phyloP scores from a whole-genome alignment of 2,797 vertebrate genomes.

The Silurus lanzhouensis region DNA sequence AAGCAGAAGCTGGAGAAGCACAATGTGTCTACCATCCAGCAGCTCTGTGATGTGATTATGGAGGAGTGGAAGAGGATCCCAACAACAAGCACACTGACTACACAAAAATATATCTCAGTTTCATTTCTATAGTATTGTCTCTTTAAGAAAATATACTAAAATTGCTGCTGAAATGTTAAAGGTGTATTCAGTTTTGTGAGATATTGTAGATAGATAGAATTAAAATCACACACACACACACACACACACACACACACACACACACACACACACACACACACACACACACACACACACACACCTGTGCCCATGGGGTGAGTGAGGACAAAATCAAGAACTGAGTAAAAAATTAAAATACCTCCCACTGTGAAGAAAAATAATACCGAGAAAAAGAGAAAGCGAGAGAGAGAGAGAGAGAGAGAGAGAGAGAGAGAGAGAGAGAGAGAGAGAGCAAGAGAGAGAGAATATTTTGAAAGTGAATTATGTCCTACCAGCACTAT shows the following conservation, averaged over 20 bases:
- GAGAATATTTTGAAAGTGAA: not conserved
- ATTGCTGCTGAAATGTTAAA: too few species aligned
- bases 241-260: not conserved
- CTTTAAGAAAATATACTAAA: too few species aligned
- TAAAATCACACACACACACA: conserved; percentile 1
- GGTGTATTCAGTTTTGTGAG: too few species aligned
- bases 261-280: conserved; percentile 17
- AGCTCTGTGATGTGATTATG: too few species aligned
- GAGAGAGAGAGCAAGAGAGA: not conserved
- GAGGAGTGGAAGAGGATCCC: too few species aligned
- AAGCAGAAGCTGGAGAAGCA: too few species aligned
- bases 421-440: not conserved
- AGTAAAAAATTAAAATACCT: conserved; percentile 10
- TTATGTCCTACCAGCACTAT: too few species aligned
- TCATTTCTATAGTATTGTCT: too few species aligned
- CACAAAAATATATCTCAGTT: too few species aligned
- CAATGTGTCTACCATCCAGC: too few species aligned
- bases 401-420: not conserved
- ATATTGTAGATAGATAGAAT: too few species aligned
- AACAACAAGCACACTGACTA: too few species aligned
- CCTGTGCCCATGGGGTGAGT: not conserved
- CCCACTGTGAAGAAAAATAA: conserved; percentile 15
- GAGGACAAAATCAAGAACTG: not conserved
- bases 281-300: not conserved
- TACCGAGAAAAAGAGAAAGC: not conserved